Evolutionary conservation across 1,140 invertebrate genomes (phyloP), one percentile per base, ranked within the genome.

Genomic region (Trissolcus basalis): DNA sequence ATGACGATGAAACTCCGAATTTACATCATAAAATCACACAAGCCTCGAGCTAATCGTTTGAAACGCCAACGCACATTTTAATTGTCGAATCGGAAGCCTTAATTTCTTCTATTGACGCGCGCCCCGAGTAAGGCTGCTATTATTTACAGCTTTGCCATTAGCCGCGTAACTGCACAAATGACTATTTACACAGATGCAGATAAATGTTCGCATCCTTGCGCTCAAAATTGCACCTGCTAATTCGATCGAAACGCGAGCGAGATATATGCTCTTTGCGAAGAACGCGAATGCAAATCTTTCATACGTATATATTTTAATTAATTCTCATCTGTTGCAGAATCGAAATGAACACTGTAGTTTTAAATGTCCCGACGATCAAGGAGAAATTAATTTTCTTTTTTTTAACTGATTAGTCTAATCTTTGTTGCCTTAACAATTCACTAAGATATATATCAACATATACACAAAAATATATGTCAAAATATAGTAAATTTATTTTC

Each of bases 171-270:
- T 64, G 49, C 65, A 55, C 65, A 76, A 76, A 76, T 76, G 47
- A 76, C 65, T 69, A 76, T 76, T 76, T 76, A 76, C 72, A 69
- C 67, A 76, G 60, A 76, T 76, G 43, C 65, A 76, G 60, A 77
- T 77, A 77, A 77, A 77, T 77, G 73, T 59, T 76, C 49, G 54
- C 65, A 76, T 48, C 54, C 65, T 55, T 45, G 54, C 47, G 60
- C 70, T 69, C 70, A 70, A 74, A 61, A 76, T 70, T 70, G 72
- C 41, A 55, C 43, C 15, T 41, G 55, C 59, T 70, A 76, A 70
- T 70, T 70, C 53, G 65, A 70, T 70, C 55, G 65, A 54, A 50
- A n/a, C n/a, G n/a, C n/a, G n/a, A n/a, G n/a, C 19, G 45, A 60
- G 45, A 76, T 76, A 76, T 68, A n/a, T n/a, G n/a, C n/a, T 76